phyloP scores from a whole-genome alignment of 2,797 vertebrate genomes.

The Orestias chungarensis region DNA sequence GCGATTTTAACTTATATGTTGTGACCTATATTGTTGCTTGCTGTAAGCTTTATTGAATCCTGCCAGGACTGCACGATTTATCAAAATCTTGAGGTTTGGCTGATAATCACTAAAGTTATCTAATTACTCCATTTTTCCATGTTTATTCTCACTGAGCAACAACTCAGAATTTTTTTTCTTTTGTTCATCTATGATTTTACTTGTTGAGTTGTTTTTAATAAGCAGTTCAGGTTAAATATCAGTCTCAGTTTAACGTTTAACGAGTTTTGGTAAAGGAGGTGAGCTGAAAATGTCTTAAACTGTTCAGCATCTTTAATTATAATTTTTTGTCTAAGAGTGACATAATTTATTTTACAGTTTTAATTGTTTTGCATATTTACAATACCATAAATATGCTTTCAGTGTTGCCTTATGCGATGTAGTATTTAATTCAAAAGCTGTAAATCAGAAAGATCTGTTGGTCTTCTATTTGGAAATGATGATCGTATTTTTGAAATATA shows the following conservation, averaged over 20 bases:
- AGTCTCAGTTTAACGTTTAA: slow-evolving; percentile 1
- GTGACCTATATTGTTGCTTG: background rate
- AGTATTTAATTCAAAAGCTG: background rate
- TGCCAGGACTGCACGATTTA: background rate
- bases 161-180: background rate
- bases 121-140: too few relatives aligned
- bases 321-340: slow-evolving; percentile 19
- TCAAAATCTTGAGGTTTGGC: background rate
- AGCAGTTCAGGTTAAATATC: slow-evolving; percentile 6
- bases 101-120: background rate
- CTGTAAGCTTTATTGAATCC: background rate
- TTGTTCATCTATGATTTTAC: slow-evolving; percentile 32
- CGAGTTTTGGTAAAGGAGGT: slow-evolving; percentile 17
- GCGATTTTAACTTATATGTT: background rate
- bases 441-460: background rate
- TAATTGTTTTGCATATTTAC: background rate
- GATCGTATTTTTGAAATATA: background rate
- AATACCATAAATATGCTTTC: too few relatives aligned
- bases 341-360: background rate
- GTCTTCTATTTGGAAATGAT: too few relatives aligned
- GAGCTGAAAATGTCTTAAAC: background rate
- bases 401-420: background rate
- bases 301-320: slow-evolving; percentile 3
- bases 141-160: background rate
- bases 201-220: background rate